phyloP scores from a whole-genome alignment of 2,888 invertebrate genomes.

The Acleris holmiana region DNA sequence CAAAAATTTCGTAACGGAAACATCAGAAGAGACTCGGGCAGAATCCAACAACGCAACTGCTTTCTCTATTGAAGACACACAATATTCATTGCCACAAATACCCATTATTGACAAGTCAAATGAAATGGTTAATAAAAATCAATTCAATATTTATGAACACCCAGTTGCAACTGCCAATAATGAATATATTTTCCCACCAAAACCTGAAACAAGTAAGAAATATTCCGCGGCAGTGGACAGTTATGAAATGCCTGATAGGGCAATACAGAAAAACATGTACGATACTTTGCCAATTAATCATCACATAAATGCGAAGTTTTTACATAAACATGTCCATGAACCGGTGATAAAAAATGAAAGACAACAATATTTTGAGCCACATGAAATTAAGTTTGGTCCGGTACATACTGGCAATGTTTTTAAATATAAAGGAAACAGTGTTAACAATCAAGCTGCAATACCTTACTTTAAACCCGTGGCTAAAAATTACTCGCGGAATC shows the following conservation, averaged over 20 bases:
- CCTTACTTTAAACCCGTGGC: constrained; percentile 51
- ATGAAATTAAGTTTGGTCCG: constrained; percentile 45
- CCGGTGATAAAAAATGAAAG: constrained; percentile 52
- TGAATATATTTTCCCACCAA: constrained; percentile 3
- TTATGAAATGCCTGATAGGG: constrained; percentile 43
- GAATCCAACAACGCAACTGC: not conserved
- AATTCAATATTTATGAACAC: constrained; percentile 4
- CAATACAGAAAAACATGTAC: constrained; percentile 48
- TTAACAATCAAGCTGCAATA: constrained; percentile 28
- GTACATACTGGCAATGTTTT: constrained; percentile 32
- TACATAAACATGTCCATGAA: constrained; percentile 47
- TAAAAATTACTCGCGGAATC: constrained; percentile 34
- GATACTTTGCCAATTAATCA: constrained; percentile 36
- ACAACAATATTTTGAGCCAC: constrained; percentile 59
- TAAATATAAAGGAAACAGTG: constrained; percentile 27
- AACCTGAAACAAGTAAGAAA: not conserved
- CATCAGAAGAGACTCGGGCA: not conserved
- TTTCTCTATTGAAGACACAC: not conserved
- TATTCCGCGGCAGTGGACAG: not conserved
- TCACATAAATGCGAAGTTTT: constrained; percentile 37
- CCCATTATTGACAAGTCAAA: not conserved
- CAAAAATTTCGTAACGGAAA: not conserved
- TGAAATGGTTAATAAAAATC: not conserved
- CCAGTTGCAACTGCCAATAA: not conserved
- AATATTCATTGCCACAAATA: not conserved